A percentile compares a stretch with the other conserved stretches of the same genome.
These are phyloP conservation scores for Leucophenga varia DNA, from an alignment of 1,140 invertebrate species.

Conservation along the genomic window DNA sequence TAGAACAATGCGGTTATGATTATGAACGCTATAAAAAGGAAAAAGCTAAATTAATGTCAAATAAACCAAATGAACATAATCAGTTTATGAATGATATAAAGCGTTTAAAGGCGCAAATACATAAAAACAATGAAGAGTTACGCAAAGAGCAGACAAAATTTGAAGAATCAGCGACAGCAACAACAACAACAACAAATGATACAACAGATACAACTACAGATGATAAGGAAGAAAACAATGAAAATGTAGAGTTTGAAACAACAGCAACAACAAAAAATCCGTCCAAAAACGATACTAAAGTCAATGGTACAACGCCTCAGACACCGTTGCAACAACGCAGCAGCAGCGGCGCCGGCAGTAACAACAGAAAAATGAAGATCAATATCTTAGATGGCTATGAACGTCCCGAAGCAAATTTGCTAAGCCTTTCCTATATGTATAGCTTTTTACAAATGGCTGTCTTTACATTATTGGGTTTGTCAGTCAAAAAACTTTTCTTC, in stretches of 20 bases:
- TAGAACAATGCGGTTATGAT: slow-evolving; percentile 44
- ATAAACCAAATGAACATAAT: slow-evolving; percentile 28
- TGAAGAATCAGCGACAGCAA: slow-evolving; percentile 9
- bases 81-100: slow-evolving; percentile 50
- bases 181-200: slow-evolving; percentile 4
- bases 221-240: no score
- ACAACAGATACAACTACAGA: slow-evolving; percentile 12
- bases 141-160: slow-evolving; percentile 20
- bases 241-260: no score
- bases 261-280: not conserved
- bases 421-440: slow-evolving; percentile 44
- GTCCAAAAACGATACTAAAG: not conserved
- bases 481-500: slow-evolving; percentile 50
- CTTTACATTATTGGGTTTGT: slow-evolving; percentile 41
- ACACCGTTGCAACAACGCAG: not conserved
- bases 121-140: slow-evolving; percentile 37
- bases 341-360: slow-evolving; percentile 7
- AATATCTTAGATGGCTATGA: no score
- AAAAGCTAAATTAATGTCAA: slow-evolving; percentile 32
- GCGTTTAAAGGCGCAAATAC: slow-evolving; percentile 43
- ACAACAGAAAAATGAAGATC: no score
- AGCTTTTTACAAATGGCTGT: slow-evolving; percentile 47
- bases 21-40: slow-evolving; percentile 47
- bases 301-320: not conserved
- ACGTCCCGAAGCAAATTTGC: no score